These are phyloP conservation scores for Elaphurus davidianus DNA, from an alignment of 2,113 vertebrate species.

Conservation along the genomic window DNA sequence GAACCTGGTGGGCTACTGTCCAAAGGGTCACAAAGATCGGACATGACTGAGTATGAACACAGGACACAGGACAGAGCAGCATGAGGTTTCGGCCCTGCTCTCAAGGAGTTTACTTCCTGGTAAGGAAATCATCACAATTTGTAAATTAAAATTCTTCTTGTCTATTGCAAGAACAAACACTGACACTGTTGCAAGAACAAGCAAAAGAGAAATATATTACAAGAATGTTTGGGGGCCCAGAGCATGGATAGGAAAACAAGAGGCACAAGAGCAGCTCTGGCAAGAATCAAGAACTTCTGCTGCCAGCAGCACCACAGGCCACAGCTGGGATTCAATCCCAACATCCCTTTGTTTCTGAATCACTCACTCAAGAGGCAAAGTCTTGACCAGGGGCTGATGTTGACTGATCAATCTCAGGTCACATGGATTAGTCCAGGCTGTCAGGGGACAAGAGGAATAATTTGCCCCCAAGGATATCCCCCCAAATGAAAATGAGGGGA, in stretches of 20 bases:
- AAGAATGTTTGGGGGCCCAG: not conserved
- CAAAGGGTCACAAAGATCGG: not conserved
- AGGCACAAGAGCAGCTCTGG: not conserved
- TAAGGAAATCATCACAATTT: not conserved
- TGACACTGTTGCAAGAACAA: not conserved
- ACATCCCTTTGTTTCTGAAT: conserved; percentile 33
- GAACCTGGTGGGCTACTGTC: not conserved
- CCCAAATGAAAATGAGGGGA: not conserved
- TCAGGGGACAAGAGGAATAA: not conserved
- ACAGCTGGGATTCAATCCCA: not conserved
- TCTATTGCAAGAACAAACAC: not conserved
- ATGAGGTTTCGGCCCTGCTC: not conserved
- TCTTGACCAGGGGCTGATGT: not conserved
- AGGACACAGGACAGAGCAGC: not conserved
- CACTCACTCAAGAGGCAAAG: not conserved
- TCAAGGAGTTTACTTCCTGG: not conserved
- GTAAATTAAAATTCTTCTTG: not conserved
- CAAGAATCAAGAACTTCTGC: not conserved
- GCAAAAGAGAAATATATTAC: not conserved
- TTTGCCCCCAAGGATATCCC: not conserved
- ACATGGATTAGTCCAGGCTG: not conserved
- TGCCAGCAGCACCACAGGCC: not conserved
- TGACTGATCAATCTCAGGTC: conserved; percentile 39
- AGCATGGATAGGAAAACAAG: not conserved
- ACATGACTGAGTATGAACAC: not conserved